A percentile compares a stretch with the other conserved stretches of the same genome.
Conservation (phyloP, 2,797 vertebrate genomes). For the Coilia nasus region DNA sequence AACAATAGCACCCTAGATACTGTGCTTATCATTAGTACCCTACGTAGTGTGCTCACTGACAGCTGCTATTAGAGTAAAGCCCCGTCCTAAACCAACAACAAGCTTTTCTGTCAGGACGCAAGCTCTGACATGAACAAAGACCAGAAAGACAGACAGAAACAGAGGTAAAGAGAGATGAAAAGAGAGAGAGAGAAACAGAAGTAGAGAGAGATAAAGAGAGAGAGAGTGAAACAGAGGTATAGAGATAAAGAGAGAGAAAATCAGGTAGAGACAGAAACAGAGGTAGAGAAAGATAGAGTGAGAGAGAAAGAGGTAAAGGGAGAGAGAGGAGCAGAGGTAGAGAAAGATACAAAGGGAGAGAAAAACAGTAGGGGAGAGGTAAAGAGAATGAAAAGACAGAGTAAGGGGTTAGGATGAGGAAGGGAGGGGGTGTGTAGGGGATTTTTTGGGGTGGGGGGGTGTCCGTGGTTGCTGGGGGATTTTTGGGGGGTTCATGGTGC, state of each 20-base stretch:
- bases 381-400: background rate
- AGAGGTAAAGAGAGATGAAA: no score
- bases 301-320: background rate
- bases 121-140: no score
- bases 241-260: background rate
- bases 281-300: background rate
- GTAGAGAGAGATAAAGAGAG: background rate
- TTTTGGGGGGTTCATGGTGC: no score
- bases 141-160: no score
- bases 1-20: background rate
- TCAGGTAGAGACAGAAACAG: background rate
- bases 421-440: no score
- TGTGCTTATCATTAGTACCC: background rate
- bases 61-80: constrained; percentile 75
- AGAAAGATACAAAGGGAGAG: background rate
- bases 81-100: background rate
- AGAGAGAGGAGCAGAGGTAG: background rate
- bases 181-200: background rate
- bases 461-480: no score
- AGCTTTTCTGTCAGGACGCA: no score
- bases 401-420: background rate
- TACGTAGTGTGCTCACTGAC: constrained; percentile 75
- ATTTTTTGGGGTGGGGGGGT: no score
- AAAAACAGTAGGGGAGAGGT: background rate
- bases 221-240: background rate